A percentile compares a stretch with the other conserved stretches of the same genome.
phyloP scores from a whole-genome alignment of 2,888 invertebrate species.

The Mechanitis mazaeus region DNA sequence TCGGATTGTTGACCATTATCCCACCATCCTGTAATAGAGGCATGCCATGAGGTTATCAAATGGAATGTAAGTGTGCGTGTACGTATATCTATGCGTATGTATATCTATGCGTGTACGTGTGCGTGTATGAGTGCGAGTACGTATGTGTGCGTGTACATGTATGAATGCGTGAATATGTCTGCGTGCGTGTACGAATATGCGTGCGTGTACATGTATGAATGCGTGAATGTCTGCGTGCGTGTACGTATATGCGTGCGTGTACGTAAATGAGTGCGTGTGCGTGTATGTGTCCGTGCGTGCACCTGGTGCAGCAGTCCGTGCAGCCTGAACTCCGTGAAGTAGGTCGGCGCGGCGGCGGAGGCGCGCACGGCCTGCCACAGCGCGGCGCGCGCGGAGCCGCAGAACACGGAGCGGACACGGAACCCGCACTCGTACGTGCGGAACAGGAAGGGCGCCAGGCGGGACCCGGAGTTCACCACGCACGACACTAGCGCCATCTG shows the following conservation, averaged over 20 bases:
- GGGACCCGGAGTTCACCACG: slow-evolving; percentile 82
- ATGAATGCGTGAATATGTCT: too few species aligned
- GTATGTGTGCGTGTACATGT: too few species aligned
- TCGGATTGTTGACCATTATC: slow-evolving; percentile 91
- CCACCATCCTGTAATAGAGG: slow-evolving; percentile 82
- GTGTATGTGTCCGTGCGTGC: slow-evolving; percentile 8
- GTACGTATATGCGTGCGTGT: too few species aligned
- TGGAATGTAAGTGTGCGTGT: neutral
- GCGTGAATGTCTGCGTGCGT: too few species aligned
- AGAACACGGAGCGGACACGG: slow-evolving; percentile 81
- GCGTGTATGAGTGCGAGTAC: too few species aligned
- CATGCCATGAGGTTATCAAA: neutral
- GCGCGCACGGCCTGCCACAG: slow-evolving; percentile 92
- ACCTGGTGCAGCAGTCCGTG: slow-evolving; percentile 83
- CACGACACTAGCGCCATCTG: slow-evolving; percentile 87
- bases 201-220: too few species aligned
- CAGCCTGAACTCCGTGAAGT: slow-evolving; percentile 88
- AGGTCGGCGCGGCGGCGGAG: slow-evolving; percentile 93
- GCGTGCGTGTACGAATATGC: too few species aligned
- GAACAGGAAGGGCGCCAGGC: slow-evolving; percentile 87
- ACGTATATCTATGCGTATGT: too few species aligned
- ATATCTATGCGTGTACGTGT: too few species aligned
- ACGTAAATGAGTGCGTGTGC: too few species aligned
- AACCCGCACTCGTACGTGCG: slow-evolving; percentile 88
- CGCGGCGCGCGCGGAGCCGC: slow-evolving; percentile 81